Base-by-base conservation (phyloP, 2,113 vertebrate genomes). In the Hydrolagus affinis region DNA sequence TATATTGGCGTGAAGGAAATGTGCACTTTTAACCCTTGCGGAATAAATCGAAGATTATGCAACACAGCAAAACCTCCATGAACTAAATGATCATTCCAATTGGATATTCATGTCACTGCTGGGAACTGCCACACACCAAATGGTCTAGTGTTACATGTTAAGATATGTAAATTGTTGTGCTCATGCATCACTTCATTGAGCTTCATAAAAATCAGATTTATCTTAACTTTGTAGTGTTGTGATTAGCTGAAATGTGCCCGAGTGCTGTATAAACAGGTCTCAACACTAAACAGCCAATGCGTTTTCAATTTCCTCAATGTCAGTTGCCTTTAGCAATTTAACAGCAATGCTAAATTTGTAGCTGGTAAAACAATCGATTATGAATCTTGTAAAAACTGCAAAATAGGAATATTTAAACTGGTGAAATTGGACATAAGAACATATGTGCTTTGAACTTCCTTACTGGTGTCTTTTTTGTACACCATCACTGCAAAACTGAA, bases 121-220 rank as follows among this genome's bases (percentile, higher is more conserved):
- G 78, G 62, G 62, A 83, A 66, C 78, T 68, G 60, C 66, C 78
- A 83, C 25, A 66, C 62, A 32, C 17, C 66, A 83, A 68, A 66
- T 83, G 78, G 78, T 62, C 78, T 66, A 30, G 78, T 64, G 62
- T 28, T 83, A 83, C 78, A 83, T 32, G 60, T 66, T 83, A 83
- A 83, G 64, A 75, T 75, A 83, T 83, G 78, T 66, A 80, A 80
- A 80, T 80, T 14, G 14, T 23, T 64, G 23, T 30, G 60, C 62
- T 83, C 78, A 83, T 83, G 64, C 78, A 83, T 83, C 62, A 83
- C 78, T 83, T 83, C 59, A 62, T 80, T 83, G 78, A 83, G 17
- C 32, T 23, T 83, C 62, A 83, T 83, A 83, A 83, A 83, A 83
- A 83, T 83, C 78, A 83, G 62, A 83, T 83, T 83, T 68, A 66